phyloP scores from a whole-genome alignment of 2,113 vertebrate species.

The Indri indri region DNA sequence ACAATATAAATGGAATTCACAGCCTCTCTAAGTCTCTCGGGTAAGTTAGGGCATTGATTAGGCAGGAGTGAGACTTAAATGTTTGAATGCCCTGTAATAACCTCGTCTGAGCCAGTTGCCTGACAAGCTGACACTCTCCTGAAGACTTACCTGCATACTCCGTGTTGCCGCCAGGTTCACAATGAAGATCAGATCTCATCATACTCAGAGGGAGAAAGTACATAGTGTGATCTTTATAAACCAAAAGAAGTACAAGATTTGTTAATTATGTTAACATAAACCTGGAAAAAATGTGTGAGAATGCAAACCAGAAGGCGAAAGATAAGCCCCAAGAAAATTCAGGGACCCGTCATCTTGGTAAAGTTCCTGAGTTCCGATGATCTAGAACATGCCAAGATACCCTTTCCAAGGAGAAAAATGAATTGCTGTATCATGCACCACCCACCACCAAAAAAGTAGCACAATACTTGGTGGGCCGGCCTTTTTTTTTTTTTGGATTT shows the following conservation, averaged over 20 bases:
- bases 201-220: background rate
- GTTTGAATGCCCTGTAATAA: background rate
- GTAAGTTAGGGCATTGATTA: background rate
- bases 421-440: background rate
- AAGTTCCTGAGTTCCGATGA: background rate
- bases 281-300: background rate
- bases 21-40: background rate
- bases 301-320: background rate
- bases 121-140: background rate
- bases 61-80: background rate
- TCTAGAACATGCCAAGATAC: background rate
- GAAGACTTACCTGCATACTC: background rate
- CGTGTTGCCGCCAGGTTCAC: background rate
- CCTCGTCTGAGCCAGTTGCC: background rate
- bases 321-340: background rate
- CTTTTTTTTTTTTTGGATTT: background rate
- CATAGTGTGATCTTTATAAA: background rate
- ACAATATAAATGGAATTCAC: background rate
- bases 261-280: background rate
- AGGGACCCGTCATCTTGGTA: background rate
- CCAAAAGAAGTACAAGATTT: background rate
- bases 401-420: background rate
- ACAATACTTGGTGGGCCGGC: background rate
- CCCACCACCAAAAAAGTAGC: background rate
- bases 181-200: background rate